Conservation (phyloP, 2,113 vertebrate species). For the Pterocles orientalis region DNA sequence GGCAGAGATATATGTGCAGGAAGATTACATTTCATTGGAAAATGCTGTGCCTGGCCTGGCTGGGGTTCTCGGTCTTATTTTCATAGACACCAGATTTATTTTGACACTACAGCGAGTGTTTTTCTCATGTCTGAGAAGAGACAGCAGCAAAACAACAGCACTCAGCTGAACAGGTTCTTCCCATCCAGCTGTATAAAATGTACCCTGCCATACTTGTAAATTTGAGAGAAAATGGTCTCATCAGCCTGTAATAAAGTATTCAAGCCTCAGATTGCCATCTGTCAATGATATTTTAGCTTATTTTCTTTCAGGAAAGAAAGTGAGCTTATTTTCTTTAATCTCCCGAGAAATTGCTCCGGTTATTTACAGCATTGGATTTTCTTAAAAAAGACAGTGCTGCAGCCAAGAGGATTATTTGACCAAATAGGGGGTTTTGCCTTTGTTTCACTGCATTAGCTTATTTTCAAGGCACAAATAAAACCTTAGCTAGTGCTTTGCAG, state of each 20-base stretch:
- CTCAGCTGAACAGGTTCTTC: conserved; percentile 7
- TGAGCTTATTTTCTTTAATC: conserved; percentile 62
- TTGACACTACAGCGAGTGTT: background rate
- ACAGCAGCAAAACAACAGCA: background rate
- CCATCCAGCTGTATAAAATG: background rate
- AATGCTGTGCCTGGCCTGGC: background rate
- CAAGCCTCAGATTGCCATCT: conserved; percentile 43
- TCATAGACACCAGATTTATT: background rate
- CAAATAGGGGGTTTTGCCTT: background rate
- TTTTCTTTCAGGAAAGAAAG: conserved; percentile 56
- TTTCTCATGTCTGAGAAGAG: background rate
- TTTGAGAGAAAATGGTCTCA: conserved; percentile 43
- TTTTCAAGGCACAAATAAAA: background rate
- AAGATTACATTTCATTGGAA: background rate
- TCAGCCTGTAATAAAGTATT: conserved; percentile 44
- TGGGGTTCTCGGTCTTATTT: background rate
- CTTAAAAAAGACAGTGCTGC: background rate
- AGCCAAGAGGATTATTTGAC: conserved; percentile 48
- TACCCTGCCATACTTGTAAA: conserved; percentile 28
- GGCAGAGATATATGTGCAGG: background rate
- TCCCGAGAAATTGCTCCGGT: conserved; percentile 48
- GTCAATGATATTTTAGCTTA: conserved; percentile 60
- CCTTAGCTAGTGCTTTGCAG: background rate
- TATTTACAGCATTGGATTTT: conserved; percentile 53
- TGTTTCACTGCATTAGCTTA: conserved; percentile 33